Conservation (phyloP, 2,113 vertebrate species). For the Triplophysa dalaica region DNA sequence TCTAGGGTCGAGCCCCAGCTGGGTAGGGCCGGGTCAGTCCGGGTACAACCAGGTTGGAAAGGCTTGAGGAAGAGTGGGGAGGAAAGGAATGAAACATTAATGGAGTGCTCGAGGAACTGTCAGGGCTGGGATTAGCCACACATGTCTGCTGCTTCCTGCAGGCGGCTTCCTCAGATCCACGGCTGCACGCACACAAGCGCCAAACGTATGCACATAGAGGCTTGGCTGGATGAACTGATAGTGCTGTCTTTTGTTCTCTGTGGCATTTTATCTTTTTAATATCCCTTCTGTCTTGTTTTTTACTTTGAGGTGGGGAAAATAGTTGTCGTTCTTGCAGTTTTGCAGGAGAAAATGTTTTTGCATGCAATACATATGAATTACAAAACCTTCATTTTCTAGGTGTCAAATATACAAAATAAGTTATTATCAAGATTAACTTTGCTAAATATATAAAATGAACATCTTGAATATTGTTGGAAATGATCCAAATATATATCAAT, state of each 20-base stretch:
- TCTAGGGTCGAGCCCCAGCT: conserved; percentile 11
- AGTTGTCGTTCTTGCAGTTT: too few relatives aligned
- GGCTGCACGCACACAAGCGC: not conserved
- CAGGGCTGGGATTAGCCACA: not conserved
- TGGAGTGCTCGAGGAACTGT: conserved; percentile 2
- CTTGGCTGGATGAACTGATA: not conserved
- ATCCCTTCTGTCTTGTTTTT: too few relatives aligned
- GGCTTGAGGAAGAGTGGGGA: not conserved
- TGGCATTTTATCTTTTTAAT: not conserved
- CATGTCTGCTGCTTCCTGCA: not conserved
- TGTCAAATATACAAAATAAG: too few relatives aligned
- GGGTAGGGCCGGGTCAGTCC: not conserved
- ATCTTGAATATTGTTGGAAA: too few relatives aligned
- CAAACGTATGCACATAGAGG: not conserved
- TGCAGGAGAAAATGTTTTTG: too few relatives aligned
- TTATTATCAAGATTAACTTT: too few relatives aligned
- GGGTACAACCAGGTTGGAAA: not conserved
- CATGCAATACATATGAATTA: too few relatives aligned
- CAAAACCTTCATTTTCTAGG: too few relatives aligned
- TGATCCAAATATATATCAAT: too few relatives aligned
- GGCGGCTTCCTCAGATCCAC: not conserved
- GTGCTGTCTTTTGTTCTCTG: not conserved
- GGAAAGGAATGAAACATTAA: not conserved
- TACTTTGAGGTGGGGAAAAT: too few relatives aligned
- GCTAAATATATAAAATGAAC: too few relatives aligned